Conservation (phyloP, 2,888 invertebrate genomes). For the Lasioglossum morio region DNA sequence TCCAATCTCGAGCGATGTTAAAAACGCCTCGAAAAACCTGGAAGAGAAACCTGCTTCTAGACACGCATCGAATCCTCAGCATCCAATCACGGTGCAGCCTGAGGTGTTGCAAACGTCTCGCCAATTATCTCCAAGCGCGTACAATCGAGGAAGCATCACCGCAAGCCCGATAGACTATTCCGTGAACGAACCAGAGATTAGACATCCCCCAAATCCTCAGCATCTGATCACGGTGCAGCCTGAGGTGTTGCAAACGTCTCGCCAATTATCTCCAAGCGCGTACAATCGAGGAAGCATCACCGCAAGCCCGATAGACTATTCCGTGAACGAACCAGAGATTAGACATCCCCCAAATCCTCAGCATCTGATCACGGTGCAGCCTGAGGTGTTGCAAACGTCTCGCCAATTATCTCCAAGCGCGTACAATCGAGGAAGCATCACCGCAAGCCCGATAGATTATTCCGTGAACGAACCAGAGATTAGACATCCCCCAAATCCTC, state of each 20-base stretch:
- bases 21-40: background rate
- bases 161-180: conserved; percentile 36
- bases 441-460: conserved; percentile 40
- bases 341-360: background rate
- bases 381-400: background rate
- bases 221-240: background rate
- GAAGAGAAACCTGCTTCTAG: background rate
- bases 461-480: background rate
- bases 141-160: background rate
- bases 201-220: background rate
- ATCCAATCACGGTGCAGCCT: background rate
- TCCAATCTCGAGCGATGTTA: conserved; percentile 33
- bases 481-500: no score
- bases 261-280: conserved; percentile 25
- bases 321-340: background rate
- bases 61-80: background rate
- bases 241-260: background rate
- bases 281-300: conserved; percentile 13
- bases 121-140: conserved; percentile 17
- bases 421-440: conserved; percentile 4
- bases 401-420: conserved; percentile 29
- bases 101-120: conserved; percentile 15
- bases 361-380: background rate
- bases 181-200: no score
- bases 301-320: conserved; percentile 38